Evolutionary conservation across 2,888 invertebrate species (phyloP).

Genomic region (Diogma glabrata): DNA sequence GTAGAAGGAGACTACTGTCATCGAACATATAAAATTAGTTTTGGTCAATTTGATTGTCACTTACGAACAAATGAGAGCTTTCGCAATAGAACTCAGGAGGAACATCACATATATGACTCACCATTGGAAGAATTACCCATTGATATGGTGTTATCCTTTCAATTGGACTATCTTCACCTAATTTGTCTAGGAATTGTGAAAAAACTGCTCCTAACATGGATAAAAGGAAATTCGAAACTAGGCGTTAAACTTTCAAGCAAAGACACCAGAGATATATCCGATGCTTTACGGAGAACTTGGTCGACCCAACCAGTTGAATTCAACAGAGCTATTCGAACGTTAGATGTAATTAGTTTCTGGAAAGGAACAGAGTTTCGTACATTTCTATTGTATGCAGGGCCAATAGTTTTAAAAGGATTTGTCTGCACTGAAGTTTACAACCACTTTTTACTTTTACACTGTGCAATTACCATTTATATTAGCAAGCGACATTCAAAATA

Average conservation of each 20-base stretch:
- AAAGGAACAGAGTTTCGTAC: neutral
- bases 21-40: neutral
- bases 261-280: neutral
- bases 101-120: neutral
- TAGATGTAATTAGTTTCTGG: neutral
- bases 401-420: neutral
- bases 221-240: neutral
- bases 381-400: neutral
- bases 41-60: neutral
- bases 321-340: neutral
- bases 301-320: neutral
- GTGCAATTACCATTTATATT: slow-evolving; percentile 1
- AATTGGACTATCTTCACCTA: neutral
- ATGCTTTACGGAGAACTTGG: neutral
- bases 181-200: neutral
- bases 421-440: neutral
- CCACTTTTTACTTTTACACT: neutral
- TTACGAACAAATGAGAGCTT: neutral
- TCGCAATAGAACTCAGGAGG: neutral
- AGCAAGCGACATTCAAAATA: slow-evolving; percentile 3
- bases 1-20: neutral
- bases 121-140: neutral
- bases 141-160: neutral
- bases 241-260: neutral
- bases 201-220: neutral